phyloP scores from a whole-genome alignment of 1,140 invertebrate genomes.

The Trachymyrmex cornetzi region DNA sequence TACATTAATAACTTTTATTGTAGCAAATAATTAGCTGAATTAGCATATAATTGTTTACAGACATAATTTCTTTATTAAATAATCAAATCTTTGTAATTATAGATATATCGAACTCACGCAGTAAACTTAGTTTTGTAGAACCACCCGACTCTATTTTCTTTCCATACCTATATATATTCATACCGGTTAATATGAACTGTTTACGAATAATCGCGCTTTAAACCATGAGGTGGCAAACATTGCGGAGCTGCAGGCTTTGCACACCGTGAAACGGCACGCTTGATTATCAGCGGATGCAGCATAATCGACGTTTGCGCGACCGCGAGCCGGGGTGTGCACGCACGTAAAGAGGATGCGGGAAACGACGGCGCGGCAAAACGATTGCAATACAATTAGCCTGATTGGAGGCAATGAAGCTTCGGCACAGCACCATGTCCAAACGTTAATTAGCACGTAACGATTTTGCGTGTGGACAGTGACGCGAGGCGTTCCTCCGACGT shows the following conservation, averaged over 20 bases:
- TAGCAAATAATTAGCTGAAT: too few relatives aligned
- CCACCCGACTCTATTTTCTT: too few relatives aligned
- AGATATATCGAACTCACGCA: too few relatives aligned
- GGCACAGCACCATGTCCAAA: conserved; percentile 76
- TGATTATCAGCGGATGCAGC: conserved; percentile 56
- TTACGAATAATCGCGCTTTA: conserved; percentile 19
- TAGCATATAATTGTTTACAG: too few relatives aligned
- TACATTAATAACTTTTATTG: too few relatives aligned
- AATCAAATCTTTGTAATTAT: too few relatives aligned
- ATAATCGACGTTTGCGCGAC: conserved; percentile 20
- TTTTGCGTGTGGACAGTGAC: conserved; percentile 78
- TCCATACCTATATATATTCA: background rate
- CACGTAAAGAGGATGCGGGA: conserved; percentile 25
- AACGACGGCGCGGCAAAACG: conserved; percentile 63
- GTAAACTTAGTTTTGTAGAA: too few relatives aligned
- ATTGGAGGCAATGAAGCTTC: conserved; percentile 75
- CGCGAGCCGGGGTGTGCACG: conserved; percentile 34
- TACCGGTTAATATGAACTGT: background rate
- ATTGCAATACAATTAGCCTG: conserved; percentile 74
- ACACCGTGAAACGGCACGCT: conserved; percentile 9
- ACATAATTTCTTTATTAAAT: too few relatives aligned
- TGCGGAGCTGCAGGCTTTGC: background rate
- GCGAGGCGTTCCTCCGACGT: conserved; percentile 75
- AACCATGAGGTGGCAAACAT: conserved; percentile 32
- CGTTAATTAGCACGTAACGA: conserved; percentile 79